A percentile compares a stretch with the other conserved stretches of the same genome.
phyloP scores from a whole-genome alignment of 2,113 vertebrate genomes.

The Machaerirhynchus nigripectus region DNA sequence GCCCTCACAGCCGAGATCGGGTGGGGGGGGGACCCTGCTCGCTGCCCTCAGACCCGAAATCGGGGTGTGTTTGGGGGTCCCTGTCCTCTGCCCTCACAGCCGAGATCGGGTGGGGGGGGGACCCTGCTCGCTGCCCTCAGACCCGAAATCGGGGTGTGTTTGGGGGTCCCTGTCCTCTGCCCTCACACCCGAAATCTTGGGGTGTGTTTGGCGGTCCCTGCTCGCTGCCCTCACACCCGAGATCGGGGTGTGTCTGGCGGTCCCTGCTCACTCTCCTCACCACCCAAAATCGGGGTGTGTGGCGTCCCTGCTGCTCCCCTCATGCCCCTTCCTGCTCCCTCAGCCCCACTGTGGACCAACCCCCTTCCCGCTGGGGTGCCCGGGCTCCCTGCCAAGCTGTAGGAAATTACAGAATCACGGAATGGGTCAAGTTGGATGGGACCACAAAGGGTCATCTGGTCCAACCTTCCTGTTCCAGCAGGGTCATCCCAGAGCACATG shows the following conservation, averaged over 20 bases:
- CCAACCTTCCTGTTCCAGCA: neutral
- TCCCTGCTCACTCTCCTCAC: neutral
- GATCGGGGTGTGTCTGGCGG: too few species aligned
- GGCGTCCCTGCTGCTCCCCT: neutral
- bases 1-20: too few species aligned
- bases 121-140: too few species aligned
- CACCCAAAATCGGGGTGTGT: neutral
- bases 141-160: rapidly evolving
- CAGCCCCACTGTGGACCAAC: neutral
- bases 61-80: rapidly evolving
- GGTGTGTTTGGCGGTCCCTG: too few species aligned
- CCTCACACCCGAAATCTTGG: neutral
- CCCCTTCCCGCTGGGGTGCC: neutral
- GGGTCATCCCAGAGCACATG: neutral
- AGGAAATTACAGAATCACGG: neutral
- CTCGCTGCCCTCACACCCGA: neutral
- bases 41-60: rapidly evolving
- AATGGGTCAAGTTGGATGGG: neutral
- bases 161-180: too few species aligned
- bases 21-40: rapidly evolving
- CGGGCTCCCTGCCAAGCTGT: neutral
- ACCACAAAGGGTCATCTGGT: neutral
- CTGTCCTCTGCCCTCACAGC: neutral
- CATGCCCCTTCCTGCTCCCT: neutral
- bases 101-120: neutral